These are phyloP conservation scores for Pungitius pungitius DNA, from an alignment of 2,113 vertebrate species.

Conservation along the genomic window DNA sequence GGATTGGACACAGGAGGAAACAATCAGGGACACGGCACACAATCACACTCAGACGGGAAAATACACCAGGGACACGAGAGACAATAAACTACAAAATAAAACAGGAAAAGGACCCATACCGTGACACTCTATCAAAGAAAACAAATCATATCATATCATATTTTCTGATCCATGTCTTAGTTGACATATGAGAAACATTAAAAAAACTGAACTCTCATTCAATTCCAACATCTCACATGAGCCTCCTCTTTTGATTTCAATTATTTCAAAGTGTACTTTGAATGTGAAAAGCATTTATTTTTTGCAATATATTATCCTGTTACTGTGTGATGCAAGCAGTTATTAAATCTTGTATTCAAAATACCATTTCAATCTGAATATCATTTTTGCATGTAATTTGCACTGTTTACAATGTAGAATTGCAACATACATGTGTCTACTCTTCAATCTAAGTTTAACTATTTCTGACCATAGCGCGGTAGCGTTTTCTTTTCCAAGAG, in stretches of 20 bases:
- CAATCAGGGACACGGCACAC: no score
- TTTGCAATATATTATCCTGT: not conserved
- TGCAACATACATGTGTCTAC: not conserved
- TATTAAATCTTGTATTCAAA: not conserved
- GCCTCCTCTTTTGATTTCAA: not conserved
- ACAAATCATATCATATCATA: not conserved
- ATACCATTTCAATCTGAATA: conserved; percentile 14
- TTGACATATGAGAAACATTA: conserved; percentile 8
- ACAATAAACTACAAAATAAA: no score
- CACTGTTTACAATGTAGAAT: not conserved
- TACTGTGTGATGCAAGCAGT: not conserved
- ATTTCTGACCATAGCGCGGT: not conserved
- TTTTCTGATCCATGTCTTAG: not conserved
- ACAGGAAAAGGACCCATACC: no score
- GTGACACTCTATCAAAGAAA: not conserved
- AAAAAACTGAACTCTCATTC: conserved; percentile 24
- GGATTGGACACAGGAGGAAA: no score
- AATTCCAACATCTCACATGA: not conserved
- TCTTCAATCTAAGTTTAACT: conserved; percentile 6
- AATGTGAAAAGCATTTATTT: conserved; percentile 7
- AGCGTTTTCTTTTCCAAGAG: not conserved
- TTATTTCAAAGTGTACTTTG: not conserved
- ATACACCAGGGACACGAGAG: no score
- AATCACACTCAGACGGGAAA: no score
- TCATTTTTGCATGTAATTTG: not conserved